These are phyloP conservation scores for Bergia sp. DNA, from an alignment of 92 coral and sea anemone species.

Conservation along the genomic window DNA sequence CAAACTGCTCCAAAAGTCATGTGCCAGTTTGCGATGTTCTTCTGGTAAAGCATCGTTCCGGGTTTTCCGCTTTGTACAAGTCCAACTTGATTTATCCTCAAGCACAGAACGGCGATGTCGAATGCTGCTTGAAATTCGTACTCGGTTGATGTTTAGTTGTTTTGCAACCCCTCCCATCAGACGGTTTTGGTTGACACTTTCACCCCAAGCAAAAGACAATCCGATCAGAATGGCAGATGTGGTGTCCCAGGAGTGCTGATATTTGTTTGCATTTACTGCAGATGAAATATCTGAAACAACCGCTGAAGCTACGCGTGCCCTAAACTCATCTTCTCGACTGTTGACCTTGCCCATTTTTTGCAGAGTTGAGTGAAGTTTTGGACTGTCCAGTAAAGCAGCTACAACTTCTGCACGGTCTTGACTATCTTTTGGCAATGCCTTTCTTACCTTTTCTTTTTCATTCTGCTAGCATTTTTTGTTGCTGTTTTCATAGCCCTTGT, in stretches of 20 bases:
- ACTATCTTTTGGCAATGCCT: not conserved
- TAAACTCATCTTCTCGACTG: too few species aligned
- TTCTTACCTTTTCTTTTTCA: not conserved
- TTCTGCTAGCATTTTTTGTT: not conserved
- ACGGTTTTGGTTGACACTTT: not conserved
- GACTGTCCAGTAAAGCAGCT: slow-evolving; percentile 12
- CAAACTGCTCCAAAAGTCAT: slow-evolving; percentile 18
- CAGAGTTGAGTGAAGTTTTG: not conserved
- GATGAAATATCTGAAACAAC: not conserved
- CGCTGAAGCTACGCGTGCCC: not conserved
- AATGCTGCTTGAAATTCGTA: not conserved
- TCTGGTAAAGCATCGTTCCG: too few species aligned
- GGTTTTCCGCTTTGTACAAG: too few species aligned
- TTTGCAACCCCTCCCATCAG: not conserved
- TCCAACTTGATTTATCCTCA: not conserved
- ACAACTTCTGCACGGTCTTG: slow-evolving; percentile 10
- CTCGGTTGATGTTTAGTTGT: not conserved
- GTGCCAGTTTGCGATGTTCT: not conserved
- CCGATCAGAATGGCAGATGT: too few species aligned
- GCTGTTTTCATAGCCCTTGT: not conserved
- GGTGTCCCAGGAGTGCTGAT: not conserved
- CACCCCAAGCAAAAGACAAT: not conserved
- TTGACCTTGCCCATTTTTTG: not conserved
- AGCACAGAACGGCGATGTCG: not conserved
- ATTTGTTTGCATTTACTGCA: not conserved